A percentile compares a stretch with the other conserved stretches of the same genome.
phyloP scores from a whole-genome alignment of 1,140 invertebrate species.

The Saxidomus purpurata region DNA sequence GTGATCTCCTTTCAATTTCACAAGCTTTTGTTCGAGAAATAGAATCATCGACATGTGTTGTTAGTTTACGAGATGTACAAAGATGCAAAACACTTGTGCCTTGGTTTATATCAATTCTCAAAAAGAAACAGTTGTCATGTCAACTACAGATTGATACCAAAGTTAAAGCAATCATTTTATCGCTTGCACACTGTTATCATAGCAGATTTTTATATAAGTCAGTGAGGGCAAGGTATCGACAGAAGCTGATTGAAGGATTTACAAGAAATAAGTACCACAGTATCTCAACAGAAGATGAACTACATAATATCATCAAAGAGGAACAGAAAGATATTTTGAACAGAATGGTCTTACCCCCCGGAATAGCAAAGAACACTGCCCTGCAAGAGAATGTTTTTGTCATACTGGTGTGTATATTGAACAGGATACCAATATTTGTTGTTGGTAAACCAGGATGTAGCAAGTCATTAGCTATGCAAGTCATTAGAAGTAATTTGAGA shows the following conservation, averaged over 20 bases:
- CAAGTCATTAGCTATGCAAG: conserved; percentile 80
- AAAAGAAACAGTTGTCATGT: conserved; percentile 43
- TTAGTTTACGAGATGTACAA: conserved; percentile 77
- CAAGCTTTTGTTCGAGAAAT: conserved; percentile 70
- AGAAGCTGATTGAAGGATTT: conserved; percentile 3
- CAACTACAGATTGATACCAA: neutral
- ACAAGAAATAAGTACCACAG: neutral
- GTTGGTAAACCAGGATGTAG: conserved; percentile 83
- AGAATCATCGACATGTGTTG: conserved; percentile 64
- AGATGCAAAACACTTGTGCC: conserved; percentile 69
- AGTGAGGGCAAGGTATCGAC: conserved; percentile 65
- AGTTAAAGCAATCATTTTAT: conserved; percentile 31
- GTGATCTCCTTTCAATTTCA: conserved; percentile 58
- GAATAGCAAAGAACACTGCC: conserved; percentile 74
- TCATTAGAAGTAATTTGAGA: conserved; percentile 78
- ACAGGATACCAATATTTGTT: conserved; percentile 81
- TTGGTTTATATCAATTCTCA: conserved; percentile 70
- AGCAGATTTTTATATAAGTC: conserved; percentile 62
- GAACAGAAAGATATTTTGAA: conserved; percentile 67
- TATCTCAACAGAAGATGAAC: conserved; percentile 12
- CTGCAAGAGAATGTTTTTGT: conserved; percentile 82
- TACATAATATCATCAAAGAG: conserved; percentile 46
- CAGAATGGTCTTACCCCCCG: conserved; percentile 61
- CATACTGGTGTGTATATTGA: conserved; percentile 80
- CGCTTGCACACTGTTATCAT: conserved; percentile 65